A percentile compares a stretch with the other conserved stretches of the same genome.
Evolutionary conservation across 2,888 invertebrate genomes (phyloP).

Genomic region (Acrocyrtus sp.): DNA sequence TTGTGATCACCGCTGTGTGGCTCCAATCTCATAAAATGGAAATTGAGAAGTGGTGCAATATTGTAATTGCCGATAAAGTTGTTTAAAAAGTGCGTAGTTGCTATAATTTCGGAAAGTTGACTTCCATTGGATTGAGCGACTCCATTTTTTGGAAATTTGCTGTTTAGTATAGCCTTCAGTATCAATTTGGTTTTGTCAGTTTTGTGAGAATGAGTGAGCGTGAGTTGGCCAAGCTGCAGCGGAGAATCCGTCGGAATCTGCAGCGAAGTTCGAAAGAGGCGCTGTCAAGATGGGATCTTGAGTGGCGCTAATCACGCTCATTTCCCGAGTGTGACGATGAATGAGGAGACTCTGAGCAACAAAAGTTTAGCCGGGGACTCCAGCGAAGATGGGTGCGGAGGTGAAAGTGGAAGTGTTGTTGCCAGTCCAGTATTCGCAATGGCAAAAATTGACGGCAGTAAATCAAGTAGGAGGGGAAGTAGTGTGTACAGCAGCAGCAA

Average conservation of each 20-base stretch:
- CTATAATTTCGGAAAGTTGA: too few relatives aligned
- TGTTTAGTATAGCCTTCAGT: too few relatives aligned
- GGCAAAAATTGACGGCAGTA: conserved; percentile 12
- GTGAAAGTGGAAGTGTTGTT: not conserved
- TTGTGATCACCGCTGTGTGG: too few relatives aligned
- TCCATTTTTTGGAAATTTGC: too few relatives aligned
- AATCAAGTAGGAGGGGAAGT: not conserved
- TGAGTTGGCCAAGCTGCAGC: conserved; percentile 33
- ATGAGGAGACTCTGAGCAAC: not conserved
- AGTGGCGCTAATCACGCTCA: not conserved
- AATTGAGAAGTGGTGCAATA: too few relatives aligned
- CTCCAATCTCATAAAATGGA: too few relatives aligned
- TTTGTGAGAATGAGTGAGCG: conserved; percentile 34
- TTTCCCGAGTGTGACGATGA: not conserved
- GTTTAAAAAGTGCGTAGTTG: too few relatives aligned
- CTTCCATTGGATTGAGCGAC: too few relatives aligned
- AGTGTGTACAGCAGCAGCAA: conserved; percentile 4
- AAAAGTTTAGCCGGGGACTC: not conserved
- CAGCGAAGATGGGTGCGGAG: conserved; percentile 3
- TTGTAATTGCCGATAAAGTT: too few relatives aligned
- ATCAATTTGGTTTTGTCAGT: not conserved
- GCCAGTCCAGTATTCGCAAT: conserved; percentile 12
- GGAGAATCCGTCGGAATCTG: conserved; percentile 37
- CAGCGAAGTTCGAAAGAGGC: conserved; percentile 15
- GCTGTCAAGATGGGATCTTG: not conserved